These are phyloP conservation scores for Remorina albescens DNA, from an alignment of 2,797 vertebrate species.

Conservation along the genomic window DNA sequence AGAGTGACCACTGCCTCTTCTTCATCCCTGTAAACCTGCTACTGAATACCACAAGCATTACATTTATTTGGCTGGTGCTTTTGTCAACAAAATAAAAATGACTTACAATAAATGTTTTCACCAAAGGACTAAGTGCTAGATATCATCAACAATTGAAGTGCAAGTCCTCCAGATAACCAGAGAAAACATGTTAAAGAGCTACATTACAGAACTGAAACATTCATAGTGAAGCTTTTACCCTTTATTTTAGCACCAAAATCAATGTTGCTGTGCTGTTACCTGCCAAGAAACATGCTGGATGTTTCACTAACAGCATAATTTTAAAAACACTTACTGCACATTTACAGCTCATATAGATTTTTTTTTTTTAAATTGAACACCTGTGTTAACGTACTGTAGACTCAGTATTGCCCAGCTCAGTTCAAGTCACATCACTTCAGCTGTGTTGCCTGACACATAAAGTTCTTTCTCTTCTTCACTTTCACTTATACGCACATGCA, in stretches of 20 bases:
- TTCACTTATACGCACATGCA: neutral
- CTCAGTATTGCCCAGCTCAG: slow-evolving; percentile 36
- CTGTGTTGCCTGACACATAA: slow-evolving; percentile 34
- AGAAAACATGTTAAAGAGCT: neutral
- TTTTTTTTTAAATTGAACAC: neutral
- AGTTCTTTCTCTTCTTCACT: neutral
- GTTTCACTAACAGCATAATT: slow-evolving; percentile 1
- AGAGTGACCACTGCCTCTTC: neutral
- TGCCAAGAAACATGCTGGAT: slow-evolving; percentile 6
- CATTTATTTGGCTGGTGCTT: neutral
- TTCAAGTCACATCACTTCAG: slow-evolving; percentile 40
- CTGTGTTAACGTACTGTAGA: slow-evolving; percentile 13
- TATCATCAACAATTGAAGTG: neutral
- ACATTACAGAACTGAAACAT: neutral
- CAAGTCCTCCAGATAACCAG: neutral
- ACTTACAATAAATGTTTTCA: neutral
- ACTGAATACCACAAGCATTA: neutral
- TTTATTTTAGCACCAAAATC: neutral
- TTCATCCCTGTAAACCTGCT: slow-evolving; percentile 8
- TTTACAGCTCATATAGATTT: slow-evolving; percentile 24
- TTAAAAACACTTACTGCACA: slow-evolving; percentile 14
- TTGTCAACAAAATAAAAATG: neutral
- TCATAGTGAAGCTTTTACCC: neutral
- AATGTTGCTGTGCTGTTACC: neutral
- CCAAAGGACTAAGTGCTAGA: neutral